phyloP scores from a whole-genome alignment of 2,888 invertebrate genomes.

The Chymomyza procnemis region DNA sequence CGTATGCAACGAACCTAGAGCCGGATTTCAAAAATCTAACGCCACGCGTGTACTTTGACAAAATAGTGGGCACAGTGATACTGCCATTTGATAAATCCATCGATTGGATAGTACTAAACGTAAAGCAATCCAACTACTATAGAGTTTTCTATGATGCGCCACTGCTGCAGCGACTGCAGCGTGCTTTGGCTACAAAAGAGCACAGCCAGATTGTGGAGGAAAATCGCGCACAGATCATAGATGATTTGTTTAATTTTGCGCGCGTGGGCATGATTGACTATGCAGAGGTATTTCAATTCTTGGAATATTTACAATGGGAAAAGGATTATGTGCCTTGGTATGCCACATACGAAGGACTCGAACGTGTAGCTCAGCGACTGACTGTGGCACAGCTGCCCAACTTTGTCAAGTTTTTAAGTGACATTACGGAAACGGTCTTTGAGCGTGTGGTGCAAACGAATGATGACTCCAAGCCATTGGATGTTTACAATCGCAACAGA shows the following conservation, averaged over 20 bases:
- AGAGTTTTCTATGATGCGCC: constrained; percentile 84
- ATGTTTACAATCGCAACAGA: constrained; percentile 81
- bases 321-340: constrained; percentile 88
- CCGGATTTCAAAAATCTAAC: constrained; percentile 57
- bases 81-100: constrained; percentile 34
- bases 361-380: constrained; percentile 48
- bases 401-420: constrained; percentile 77
- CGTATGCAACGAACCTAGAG: constrained; percentile 61
- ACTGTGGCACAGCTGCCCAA: constrained; percentile 47
- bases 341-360: constrained; percentile 79
- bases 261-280: constrained; percentile 80
- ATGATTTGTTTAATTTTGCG: constrained; percentile 85
- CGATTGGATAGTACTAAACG: constrained; percentile 73
- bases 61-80: constrained; percentile 6
- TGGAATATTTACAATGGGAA: constrained; percentile 84
- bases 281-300: constrained; percentile 80
- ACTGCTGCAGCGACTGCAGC: constrained; percentile 79
- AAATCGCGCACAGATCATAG: constrained; percentile 87
- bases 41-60: constrained; percentile 55
- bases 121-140: constrained; percentile 79
- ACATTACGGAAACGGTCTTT: constrained; percentile 79
- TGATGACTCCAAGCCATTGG: constrained; percentile 79
- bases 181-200: constrained; percentile 39
- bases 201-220: constrained; percentile 72
- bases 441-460: constrained; percentile 79